phyloP scores from a whole-genome alignment of 2,113 vertebrate species.

The Rafetus swinhoei region DNA sequence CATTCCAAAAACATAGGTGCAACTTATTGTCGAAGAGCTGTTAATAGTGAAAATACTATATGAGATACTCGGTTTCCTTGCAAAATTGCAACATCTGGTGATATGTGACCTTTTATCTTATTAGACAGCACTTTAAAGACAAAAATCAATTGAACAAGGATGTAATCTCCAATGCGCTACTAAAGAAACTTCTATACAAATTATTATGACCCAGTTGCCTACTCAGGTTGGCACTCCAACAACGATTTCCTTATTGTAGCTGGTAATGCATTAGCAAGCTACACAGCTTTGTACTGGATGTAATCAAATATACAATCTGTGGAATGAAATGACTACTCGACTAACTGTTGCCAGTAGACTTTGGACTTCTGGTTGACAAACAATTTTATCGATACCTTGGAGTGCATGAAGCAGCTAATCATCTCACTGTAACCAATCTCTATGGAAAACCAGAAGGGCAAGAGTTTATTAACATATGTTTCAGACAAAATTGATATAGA shows the following conservation, averaged over 20 bases:
- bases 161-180: background rate
- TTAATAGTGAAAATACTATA: too few species aligned
- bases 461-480: background rate
- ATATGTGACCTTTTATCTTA: background rate
- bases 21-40: too few species aligned
- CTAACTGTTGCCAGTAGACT: background rate
- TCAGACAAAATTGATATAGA: background rate
- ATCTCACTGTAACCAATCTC: background rate
- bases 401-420: background rate
- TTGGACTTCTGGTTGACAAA: background rate
- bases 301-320: background rate
- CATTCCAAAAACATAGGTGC: background rate
- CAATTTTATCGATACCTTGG: background rate
- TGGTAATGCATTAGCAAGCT: background rate
- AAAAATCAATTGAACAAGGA: background rate
- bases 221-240: background rate
- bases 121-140: background rate
- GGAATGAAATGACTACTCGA: background rate
- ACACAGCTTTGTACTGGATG: background rate
- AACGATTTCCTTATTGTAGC: background rate
- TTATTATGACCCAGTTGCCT: background rate
- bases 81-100: background rate
- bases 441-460: background rate
- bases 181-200: background rate
- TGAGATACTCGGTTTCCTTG: too few species aligned